These are phyloP conservation scores for Calonectris borealis DNA, from an alignment of 2,113 vertebrate genomes.

Conservation along the genomic window DNA sequence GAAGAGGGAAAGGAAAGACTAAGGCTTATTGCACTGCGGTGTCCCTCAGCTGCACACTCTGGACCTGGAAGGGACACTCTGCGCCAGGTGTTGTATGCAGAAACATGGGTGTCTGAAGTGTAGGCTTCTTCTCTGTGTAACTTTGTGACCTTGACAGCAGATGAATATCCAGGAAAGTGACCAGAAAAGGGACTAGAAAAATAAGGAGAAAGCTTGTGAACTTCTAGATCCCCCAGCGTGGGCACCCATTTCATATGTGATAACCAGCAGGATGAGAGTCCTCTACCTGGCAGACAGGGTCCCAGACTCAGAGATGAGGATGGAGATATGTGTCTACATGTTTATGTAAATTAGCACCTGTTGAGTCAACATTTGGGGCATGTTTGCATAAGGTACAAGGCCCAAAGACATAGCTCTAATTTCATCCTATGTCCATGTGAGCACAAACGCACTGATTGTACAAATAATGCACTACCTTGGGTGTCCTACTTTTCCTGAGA, in stretches of 20 bases:
- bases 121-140: not conserved
- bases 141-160: not conserved
- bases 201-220: not conserved
- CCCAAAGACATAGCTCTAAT: not conserved
- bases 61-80: not conserved
- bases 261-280: not conserved
- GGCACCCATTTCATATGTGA: not conserved
- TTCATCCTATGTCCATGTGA: not conserved
- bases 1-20: not conserved
- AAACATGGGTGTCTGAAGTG: not conserved
- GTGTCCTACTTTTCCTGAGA: not conserved
- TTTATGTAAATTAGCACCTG: not conserved
- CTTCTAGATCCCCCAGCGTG: not conserved
- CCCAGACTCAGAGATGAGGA: not conserved
- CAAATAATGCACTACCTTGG: not conserved
- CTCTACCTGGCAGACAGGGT: not conserved
- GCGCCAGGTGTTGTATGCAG: accelerated
- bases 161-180: not conserved
- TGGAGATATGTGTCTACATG: not conserved
- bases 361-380: not conserved
- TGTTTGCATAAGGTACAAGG: not conserved
- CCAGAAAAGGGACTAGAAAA: not conserved
- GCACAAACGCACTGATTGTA: not conserved
- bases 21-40: not conserved
- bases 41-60: not conserved